These are phyloP conservation scores for Leucophenga montana DNA, from an alignment of 2,888 invertebrate species.

Conservation along the genomic window DNA sequence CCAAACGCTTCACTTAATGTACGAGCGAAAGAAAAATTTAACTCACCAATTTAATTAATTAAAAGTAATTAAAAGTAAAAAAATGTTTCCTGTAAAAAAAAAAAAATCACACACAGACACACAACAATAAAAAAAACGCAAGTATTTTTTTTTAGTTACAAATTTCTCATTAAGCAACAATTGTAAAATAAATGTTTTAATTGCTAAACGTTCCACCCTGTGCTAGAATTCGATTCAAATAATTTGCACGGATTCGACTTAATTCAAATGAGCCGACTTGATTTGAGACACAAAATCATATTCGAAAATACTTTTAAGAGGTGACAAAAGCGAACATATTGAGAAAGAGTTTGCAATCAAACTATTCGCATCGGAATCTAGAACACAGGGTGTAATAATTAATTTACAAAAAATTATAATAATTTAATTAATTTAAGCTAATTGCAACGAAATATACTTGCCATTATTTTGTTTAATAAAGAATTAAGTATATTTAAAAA, in stretches of 20 bases:
- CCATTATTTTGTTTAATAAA: conserved; percentile 52
- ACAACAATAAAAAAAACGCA: conserved; percentile 35
- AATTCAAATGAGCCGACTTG: too few relatives aligned
- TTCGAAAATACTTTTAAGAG: too few relatives aligned
- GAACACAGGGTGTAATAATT: too few relatives aligned
- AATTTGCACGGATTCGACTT: too few relatives aligned
- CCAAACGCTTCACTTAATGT: conserved; percentile 57
- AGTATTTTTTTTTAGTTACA: conserved; percentile 38
- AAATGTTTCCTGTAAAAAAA: conserved; percentile 46
- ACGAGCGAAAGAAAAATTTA: conserved; percentile 35
- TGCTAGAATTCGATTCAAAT: too few relatives aligned
- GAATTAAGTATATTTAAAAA: conserved; percentile 27
- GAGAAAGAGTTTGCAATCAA: too few relatives aligned
- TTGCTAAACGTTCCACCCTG: too few relatives aligned
- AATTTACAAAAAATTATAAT: conserved; percentile 39
- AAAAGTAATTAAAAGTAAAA: conserved; percentile 20
- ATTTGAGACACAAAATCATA: too few relatives aligned
- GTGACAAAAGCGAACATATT: too few relatives aligned
- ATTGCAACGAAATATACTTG: conserved; percentile 57
- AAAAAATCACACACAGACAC: too few relatives aligned
- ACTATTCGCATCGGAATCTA: too few relatives aligned
- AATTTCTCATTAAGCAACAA: neutral
- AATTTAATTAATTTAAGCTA: conserved; percentile 32
- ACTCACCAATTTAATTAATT: conserved; percentile 37
- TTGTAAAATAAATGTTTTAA: conserved; percentile 27